Base-by-base conservation (phyloP, 1,140 invertebrate genomes). In the Heliconius hewitsoni region DNA sequence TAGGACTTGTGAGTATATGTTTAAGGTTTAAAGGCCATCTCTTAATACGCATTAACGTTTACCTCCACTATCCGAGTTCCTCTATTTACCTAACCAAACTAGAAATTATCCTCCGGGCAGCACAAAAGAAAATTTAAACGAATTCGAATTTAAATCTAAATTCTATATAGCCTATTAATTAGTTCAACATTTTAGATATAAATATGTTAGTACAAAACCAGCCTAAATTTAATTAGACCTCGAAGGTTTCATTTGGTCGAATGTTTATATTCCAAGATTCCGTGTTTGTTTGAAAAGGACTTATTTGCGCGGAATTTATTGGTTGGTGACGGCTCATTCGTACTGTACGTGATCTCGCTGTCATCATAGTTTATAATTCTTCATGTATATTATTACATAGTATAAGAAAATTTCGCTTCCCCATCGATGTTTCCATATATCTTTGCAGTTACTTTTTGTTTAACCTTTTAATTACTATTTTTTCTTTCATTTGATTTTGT, bases 181-280 rank as follows among this genome's bases (percentile, higher is more conserved):
- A 60, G 57, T 27, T 23, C 19, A 23, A 27, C 11, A 27, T 66
- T 30, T 66, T 16, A 66, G 23, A 13, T 23, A 16, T 66, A 71
- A 55, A 77, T 77, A 37, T 77, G 39, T 70, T 76, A 76, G 34
- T 71, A 57, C 23, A 57, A 71, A 70, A 39, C 74, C 74, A 71
- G 57, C 4, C 30, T 72, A 46, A 8, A 77, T 77, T 77, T 77
- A 77, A 72, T 77, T 55, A 72, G 71, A 46, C n/a, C 66, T 77
- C 50, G 70, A 71, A 71, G 34, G 60, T 77, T 52, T 70, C 34
- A 70, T 18, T 71, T 37, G 66, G 23, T 18, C 66, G 19, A 18
- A 71, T 77, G 46, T 77, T 72, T 77, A 77, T 77, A 72, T 77
- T 77, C 70, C 39, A 71, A 34, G 66, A 39, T 72, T 55, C 70